A percentile compares a stretch with the other conserved stretches of the same genome.
These are phyloP conservation scores for Myathropa florea DNA, from an alignment of 2,888 invertebrate species.

Conservation along the genomic window DNA sequence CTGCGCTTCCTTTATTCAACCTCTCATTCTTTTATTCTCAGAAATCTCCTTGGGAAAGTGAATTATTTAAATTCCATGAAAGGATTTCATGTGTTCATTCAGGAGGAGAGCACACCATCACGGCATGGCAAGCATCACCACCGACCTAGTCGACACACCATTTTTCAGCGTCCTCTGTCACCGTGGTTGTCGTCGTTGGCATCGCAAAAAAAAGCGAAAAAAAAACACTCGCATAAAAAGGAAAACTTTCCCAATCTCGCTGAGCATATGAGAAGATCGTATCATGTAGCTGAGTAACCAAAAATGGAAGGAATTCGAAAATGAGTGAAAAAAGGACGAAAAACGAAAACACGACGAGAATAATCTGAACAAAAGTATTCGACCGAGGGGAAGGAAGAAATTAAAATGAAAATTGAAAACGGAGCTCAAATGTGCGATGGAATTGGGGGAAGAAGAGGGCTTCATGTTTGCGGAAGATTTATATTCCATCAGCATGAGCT, in stretches of 20 bases:
- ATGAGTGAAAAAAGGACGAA: not conserved
- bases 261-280: conserved; percentile 54
- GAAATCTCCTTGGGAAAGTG: conserved; percentile 63
- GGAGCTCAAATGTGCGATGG: conserved; percentile 30
- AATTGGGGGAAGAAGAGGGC: not conserved
- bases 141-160: conserved; percentile 1
- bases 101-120: not conserved
- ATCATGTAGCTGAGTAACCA: conserved; percentile 57
- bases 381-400: not conserved
- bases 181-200: not conserved
- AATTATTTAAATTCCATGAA: conserved; percentile 69
- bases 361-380: conserved; percentile 17
- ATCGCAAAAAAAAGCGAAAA: not conserved
- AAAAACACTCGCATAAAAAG: conserved; percentile 4
- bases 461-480: not conserved
- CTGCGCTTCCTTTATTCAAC: conserved; percentile 45
- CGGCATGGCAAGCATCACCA: not conserved
- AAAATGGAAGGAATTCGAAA: conserved; percentile 46
- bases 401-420: conserved; percentile 47
- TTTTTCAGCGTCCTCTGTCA: conserved; percentile 15
- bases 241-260: conserved; percentile 52
- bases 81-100: conserved; percentile 62
- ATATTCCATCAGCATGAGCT: not conserved
- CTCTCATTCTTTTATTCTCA: conserved; percentile 29
- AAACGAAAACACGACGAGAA: not conserved